Evolutionary conservation across 1,140 invertebrate genomes (phyloP).

Genomic region (Coelopa frigida): DNA sequence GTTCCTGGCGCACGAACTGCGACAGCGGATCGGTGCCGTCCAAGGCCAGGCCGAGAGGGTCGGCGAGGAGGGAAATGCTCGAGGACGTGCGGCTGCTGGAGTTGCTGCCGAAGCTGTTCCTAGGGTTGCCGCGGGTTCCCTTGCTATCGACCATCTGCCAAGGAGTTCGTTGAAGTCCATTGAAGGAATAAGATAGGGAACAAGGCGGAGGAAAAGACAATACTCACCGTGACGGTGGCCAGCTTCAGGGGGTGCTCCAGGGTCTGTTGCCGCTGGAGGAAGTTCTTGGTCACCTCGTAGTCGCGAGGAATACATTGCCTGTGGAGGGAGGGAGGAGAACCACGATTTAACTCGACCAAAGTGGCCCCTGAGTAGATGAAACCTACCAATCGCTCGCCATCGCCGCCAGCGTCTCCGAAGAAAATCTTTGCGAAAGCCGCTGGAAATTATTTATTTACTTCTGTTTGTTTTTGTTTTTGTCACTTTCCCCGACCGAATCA

Average conservation of each 20-base stretch:
- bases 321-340: too few species aligned
- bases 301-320: constrained; percentile 10
- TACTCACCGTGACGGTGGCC: constrained; percentile 5
- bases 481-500: too few species aligned
- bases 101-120: constrained; percentile 7
- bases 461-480: too few species aligned
- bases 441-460: too few species aligned
- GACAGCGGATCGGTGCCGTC: constrained; percentile 69
- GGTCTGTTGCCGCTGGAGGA: constrained; percentile 6
- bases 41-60: constrained; percentile 37
- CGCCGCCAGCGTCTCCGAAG: too few species aligned
- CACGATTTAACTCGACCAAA: too few species aligned
- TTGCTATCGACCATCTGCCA: constrained; percentile 13
- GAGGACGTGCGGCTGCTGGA: constrained; percentile 10
- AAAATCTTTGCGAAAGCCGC: too few species aligned
- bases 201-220: neutral
- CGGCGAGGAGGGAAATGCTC: constrained; percentile 8
- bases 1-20: constrained; percentile 59
- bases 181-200: too few species aligned
- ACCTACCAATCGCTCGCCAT: constrained; percentile 12
- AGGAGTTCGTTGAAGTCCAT: too few species aligned
- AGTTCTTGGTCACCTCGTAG: constrained; percentile 12
- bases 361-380: too few species aligned
- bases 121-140: neutral
- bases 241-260: constrained; percentile 13